Conservation (phyloP, 2,797 vertebrate species). For the Ambastaia sidthimunki region DNA sequence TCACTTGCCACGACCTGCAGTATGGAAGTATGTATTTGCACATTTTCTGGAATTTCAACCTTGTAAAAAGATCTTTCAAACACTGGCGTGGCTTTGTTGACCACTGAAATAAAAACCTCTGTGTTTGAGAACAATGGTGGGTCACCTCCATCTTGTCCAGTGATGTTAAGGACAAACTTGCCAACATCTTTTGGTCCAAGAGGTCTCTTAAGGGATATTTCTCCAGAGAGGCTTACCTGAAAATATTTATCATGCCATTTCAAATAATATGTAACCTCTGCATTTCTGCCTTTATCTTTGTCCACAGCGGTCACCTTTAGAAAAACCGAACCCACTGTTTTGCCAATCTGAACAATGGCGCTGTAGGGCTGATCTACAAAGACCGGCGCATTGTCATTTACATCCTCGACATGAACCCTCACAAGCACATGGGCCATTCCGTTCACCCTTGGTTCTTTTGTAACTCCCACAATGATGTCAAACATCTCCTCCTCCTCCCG, state of each 20-base stretch:
- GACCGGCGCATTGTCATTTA: conserved; percentile 82
- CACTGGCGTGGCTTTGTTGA: conserved; percentile 84
- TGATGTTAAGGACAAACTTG: conserved; percentile 79
- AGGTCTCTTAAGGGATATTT: conserved; percentile 79
- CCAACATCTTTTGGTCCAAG: conserved; percentile 79
- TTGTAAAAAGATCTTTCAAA: conserved; percentile 87
- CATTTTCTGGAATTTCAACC: conserved; percentile 82
- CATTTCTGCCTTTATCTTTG: conserved; percentile 79
- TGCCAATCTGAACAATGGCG: conserved; percentile 78
- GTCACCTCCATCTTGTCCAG: conserved; percentile 81
- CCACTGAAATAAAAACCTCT: conserved; percentile 78
- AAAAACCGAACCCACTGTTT: conserved; percentile 76
- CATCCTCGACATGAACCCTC: conserved; percentile 80
- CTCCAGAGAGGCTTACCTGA: conserved; percentile 78
- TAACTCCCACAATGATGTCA: conserved; percentile 82
- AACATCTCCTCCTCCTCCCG: conserved; percentile 81
- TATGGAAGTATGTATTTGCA: conserved; percentile 80
- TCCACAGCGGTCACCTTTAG: conserved; percentile 80
- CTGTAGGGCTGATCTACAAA: conserved; percentile 86
- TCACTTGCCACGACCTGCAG: conserved; percentile 82
- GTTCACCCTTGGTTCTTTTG: conserved; percentile 73
- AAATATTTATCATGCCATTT: conserved; percentile 81
- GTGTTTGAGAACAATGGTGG: conserved; percentile 79
- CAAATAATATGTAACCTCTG: conserved; percentile 79
- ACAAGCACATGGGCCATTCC: conserved; percentile 79